Base-by-base conservation (phyloP, 2,888 invertebrate genomes). In the Onthophagus sagittarius region DNA sequence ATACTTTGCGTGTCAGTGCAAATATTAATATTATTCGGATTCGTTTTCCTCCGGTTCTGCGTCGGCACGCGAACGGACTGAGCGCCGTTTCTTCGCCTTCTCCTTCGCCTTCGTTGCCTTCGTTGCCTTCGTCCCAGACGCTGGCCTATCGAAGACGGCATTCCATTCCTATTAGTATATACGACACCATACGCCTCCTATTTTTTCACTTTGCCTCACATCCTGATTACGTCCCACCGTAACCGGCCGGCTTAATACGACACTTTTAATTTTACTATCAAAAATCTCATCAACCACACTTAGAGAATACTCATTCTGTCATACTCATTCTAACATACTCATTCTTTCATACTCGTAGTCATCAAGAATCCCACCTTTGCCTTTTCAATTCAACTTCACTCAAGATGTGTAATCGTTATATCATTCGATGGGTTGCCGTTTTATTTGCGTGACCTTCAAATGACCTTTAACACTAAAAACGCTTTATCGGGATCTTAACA, bases 121-220 rank as follows among this genome's bases (percentile, higher is more conserved):
- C 39, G 2, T 53, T 7, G 39, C 23, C 23, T 23, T 7, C 7
- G 39, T 9, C 39, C 39, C 39, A 53, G 39, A 53, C 39, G 39
- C 39, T 53, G 39, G 39, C 39, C 39, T 53, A 53, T 53, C 39
- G 39, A 53, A 53, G 39, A 15, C 67, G 32, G 67, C 70, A 70
- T 70, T 70, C 70, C 70, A 62, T 62, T 70, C 70, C 39, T 70
- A 70, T 70, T 70, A 70, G 39, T 67, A 15, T 15, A 15, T 67
- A 6, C 39, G 39, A 53, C 32, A 67, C 67, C 67, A 67, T 67
- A 67, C 67, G 32, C 67, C 31, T 67, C 23, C 67, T n/a, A 67
- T 67, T 67, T 67, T 23, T 14, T 23, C n/a, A 13, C 67, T 67
- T 53, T 53, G 39, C 11, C 39, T 53, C 39, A 53, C 39, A 53